Conservation (phyloP, 2,113 vertebrate genomes). For the Pithys albifrons region DNA sequence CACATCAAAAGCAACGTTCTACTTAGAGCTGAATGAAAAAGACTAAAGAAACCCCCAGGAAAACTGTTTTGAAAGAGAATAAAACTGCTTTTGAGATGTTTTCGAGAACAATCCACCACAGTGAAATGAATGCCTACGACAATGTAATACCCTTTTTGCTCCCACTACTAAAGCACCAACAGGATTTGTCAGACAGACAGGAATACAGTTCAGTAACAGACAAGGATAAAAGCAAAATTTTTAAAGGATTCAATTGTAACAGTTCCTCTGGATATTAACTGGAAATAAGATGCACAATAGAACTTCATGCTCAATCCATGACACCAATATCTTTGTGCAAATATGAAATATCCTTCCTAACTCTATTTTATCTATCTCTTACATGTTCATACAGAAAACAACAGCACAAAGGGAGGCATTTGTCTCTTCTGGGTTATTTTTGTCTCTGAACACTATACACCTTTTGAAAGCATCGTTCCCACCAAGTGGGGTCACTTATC, state of each 20-base stretch:
- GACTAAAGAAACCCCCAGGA: background rate
- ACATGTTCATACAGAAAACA: background rate
- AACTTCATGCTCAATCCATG: background rate
- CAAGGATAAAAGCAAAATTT: background rate
- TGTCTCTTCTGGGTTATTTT: background rate
- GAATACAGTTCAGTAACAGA: background rate
- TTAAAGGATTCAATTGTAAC: background rate
- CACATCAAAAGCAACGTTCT: background rate
- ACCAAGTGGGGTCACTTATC: background rate
- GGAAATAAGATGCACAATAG: background rate
- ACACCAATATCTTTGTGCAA: background rate
- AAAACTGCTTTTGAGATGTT: background rate
- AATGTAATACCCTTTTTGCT: accelerated
- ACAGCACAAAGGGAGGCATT: background rate
- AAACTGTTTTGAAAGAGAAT: background rate
- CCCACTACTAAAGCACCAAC: background rate
- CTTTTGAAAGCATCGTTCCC: background rate
- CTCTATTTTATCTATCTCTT: background rate
- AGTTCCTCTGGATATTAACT: background rate
- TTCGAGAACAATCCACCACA: background rate
- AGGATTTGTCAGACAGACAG: background rate
- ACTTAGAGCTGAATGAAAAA: background rate
- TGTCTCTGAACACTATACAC: background rate
- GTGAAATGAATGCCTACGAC: background rate
- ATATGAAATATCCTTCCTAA: background rate